phyloP scores from a whole-genome alignment of 1,140 invertebrate species.

The Brachionus rotundiformis region DNA sequence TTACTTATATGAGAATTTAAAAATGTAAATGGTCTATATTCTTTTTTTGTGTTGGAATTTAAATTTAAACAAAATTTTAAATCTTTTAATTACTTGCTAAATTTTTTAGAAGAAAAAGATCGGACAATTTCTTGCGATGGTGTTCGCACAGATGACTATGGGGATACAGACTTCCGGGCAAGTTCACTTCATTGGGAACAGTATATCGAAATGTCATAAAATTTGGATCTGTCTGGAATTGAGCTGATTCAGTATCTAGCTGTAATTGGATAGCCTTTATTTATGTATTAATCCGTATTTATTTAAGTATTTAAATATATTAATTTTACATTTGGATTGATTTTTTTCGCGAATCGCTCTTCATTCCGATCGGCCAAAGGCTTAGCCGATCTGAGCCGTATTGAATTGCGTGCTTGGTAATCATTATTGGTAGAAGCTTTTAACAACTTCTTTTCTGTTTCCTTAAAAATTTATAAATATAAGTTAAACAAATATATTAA shows the following conservation, averaged over 20 bases:
- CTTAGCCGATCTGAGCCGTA: slow-evolving; percentile 25
- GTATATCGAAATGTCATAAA: slow-evolving; percentile 50
- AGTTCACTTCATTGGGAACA: slow-evolving; percentile 25
- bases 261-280: slow-evolving; percentile 44
- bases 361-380: not conserved
- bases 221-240: slow-evolving; percentile 37
- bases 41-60: not conserved
- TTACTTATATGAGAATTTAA: not conserved
- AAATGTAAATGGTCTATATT: not conserved
- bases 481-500: not conserved
- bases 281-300: not conserved
- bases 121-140: slow-evolving; percentile 48
- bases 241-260: slow-evolving; percentile 39
- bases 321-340: slow-evolving; percentile 28
- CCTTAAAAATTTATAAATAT: slow-evolving; percentile 4
- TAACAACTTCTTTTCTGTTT: slow-evolving; percentile 41
- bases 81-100: slow-evolving; percentile 30
- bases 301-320: not conserved
- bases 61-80: not conserved
- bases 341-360: slow-evolving; percentile 7
- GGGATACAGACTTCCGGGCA: slow-evolving; percentile 1
- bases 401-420: not conserved
- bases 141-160: slow-evolving; percentile 47
- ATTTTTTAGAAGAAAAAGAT: slow-evolving; percentile 25
- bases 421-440: not conserved